Percentiles rank a stretch among this genome's conserved stretches.
These are phyloP conservation scores for Eudasyphora cyanicolor DNA, from an alignment of 2,888 invertebrate species.

Conservation along the genomic window DNA sequence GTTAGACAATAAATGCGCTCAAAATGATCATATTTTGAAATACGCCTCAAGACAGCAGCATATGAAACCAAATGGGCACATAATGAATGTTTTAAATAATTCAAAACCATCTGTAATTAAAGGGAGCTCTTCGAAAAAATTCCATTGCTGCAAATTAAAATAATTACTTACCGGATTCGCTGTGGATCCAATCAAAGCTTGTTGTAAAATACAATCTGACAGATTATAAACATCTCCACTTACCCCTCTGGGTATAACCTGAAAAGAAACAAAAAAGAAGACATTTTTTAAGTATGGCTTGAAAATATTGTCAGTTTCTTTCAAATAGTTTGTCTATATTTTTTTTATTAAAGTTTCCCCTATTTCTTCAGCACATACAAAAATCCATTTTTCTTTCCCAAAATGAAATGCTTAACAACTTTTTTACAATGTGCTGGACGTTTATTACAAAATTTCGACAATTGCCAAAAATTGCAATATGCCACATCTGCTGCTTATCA, in stretches of 20 bases:
- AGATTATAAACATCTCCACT: slow-evolving; percentile 96
- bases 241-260: slow-evolving; percentile 91
- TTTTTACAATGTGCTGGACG: slow-evolving; percentile 57
- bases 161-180: slow-evolving; percentile 85
- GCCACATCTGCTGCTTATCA: slow-evolving; percentile 69
- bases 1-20: slow-evolving; percentile 93
- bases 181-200: slow-evolving; percentile 95
- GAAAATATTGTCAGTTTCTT: slow-evolving; percentile 53
- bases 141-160: no score
- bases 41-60: slow-evolving; percentile 92
- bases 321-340: background rate
- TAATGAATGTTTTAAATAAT: slow-evolving; percentile 94
- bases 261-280: slow-evolving; percentile 61
- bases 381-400: no score
- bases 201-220: slow-evolving; percentile 95
- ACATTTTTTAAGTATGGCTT: slow-evolving; percentile 14
- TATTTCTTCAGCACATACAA: no score
- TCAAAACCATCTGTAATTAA: slow-evolving; percentile 86
- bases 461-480: slow-evolving; percentile 52
- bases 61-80: slow-evolving; percentile 95
- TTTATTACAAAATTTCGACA: slow-evolving; percentile 66
- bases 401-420: slow-evolving; percentile 69
- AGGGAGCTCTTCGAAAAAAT: no score
- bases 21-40: slow-evolving; percentile 93
- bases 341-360: background rate